phyloP scores from a whole-genome alignment of 2,888 invertebrate species.

The Serrognathus titanus region DNA sequence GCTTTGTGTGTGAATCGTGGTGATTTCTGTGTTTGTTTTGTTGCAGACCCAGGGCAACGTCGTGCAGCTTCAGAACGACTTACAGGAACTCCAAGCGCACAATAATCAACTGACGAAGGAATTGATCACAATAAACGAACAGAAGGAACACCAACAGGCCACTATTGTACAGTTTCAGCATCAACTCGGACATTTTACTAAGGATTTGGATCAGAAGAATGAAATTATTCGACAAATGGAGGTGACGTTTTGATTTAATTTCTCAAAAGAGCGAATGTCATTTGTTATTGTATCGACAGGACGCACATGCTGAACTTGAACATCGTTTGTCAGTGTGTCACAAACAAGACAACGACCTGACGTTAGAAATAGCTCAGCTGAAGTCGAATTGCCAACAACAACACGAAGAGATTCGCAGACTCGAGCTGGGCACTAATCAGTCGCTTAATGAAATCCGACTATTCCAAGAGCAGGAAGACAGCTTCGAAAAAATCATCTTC shows the following conservation, averaged over 20 bases:
- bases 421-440: constrained; percentile 47
- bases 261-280: background rate
- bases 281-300: constrained; percentile 42
- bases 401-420: constrained; percentile 46
- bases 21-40: constrained; percentile 9
- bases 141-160: constrained; percentile 35
- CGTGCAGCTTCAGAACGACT: constrained; percentile 42
- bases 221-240: constrained; percentile 56
- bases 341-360: constrained; percentile 55
- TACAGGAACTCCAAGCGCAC: constrained; percentile 42
- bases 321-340: constrained; percentile 52
- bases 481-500: constrained; percentile 52
- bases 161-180: constrained; percentile 35
- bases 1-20: background rate
- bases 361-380: constrained; percentile 47
- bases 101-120: constrained; percentile 36
- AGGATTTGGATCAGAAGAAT: constrained; percentile 54
- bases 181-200: constrained; percentile 44
- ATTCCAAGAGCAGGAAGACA: constrained; percentile 52
- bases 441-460: constrained; percentile 53
- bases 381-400: constrained; percentile 45
- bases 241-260: constrained; percentile 28
- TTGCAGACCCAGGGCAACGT: constrained; percentile 41
- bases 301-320: constrained; percentile 57
- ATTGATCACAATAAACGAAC: constrained; percentile 50